Percentiles rank a stretch among this genome's conserved stretches.
Conservation (phyloP, 2,113 vertebrate genomes). For the Mormyrus iriodes region DNA sequence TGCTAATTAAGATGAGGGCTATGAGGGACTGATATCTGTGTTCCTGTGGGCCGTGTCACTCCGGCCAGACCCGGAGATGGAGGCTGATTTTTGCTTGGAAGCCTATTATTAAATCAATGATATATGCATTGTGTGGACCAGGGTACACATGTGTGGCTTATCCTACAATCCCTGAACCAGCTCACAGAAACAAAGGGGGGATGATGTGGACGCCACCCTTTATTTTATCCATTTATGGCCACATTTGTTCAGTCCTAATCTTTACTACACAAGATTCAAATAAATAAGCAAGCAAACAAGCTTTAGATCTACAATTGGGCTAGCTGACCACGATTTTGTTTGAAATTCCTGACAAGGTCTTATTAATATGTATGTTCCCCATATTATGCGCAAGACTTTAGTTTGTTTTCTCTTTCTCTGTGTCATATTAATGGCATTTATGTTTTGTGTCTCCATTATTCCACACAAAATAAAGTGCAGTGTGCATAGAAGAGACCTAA, state of each 20-base stretch:
- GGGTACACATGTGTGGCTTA: constrained; percentile 27
- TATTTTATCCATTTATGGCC: constrained; percentile 41
- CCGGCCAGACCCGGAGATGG: constrained; percentile 40
- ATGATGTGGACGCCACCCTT: constrained; percentile 11
- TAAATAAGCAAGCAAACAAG: neutral
- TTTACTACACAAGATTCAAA: neutral
- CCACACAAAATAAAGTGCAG: neutral
- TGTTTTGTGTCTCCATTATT: neutral
- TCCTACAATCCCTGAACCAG: neutral
- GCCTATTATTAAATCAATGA: constrained; percentile 50
- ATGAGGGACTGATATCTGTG: constrained; percentile 32
- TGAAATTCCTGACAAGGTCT: constrained; percentile 59
- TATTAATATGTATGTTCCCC: constrained; percentile 50
- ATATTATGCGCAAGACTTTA: constrained; percentile 41
- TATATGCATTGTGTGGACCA: constrained; percentile 29
- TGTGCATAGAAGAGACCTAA: neutral
- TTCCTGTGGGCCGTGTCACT: constrained; percentile 58
- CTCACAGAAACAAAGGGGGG: neutral
- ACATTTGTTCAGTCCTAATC: constrained; percentile 14
- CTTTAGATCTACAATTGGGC: constrained; percentile 42
- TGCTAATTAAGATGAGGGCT: constrained; percentile 48
- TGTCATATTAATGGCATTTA: constrained; percentile 19
- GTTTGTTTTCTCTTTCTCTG: constrained; percentile 33
- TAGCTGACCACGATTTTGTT: constrained; percentile 52
- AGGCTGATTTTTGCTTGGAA: constrained; percentile 34